A percentile compares a stretch with the other conserved stretches of the same genome.
These are phyloP conservation scores for Salarias fasciatus DNA, from an alignment of 2,797 vertebrate genomes.

Conservation along the genomic window DNA sequence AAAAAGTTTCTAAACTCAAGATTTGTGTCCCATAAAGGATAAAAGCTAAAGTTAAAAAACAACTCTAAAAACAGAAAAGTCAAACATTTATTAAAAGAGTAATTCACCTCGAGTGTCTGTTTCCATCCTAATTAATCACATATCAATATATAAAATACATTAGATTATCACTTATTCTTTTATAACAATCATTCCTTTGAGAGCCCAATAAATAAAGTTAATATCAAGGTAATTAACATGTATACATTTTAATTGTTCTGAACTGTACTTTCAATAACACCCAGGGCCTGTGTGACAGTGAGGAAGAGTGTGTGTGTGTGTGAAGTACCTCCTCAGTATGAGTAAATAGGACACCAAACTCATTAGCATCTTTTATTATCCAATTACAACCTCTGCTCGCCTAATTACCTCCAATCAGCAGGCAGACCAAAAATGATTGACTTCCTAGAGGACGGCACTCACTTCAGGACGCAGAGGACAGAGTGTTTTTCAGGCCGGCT, in stretches of 20 bases:
- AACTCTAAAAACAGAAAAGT: no score
- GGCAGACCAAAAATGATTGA: constrained; percentile 73
- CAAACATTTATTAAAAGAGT: no score
- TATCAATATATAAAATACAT: background rate
- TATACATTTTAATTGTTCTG: constrained; percentile 9
- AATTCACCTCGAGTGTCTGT: no score
- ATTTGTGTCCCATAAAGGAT: no score
- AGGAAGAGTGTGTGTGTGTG: no score
- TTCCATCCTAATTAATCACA: no score
- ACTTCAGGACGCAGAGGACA: no score
- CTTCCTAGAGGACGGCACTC: constrained; percentile 70
- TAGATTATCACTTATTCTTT: background rate
- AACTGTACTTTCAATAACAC: constrained; percentile 7
- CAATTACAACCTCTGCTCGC: constrained; percentile 75
- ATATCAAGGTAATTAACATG: constrained; percentile 18
- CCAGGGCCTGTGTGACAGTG: constrained; percentile 3
- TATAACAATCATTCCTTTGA: background rate
- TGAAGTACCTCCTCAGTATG: constrained; percentile 32
- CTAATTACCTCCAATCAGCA: constrained; percentile 83
- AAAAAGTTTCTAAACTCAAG: no score
- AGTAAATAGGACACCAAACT: constrained; percentile 77
- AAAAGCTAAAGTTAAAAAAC: no score
- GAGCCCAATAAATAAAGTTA: background rate
- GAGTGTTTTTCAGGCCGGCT: constrained; percentile 19
- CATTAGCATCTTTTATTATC: constrained; percentile 82